Conservation (phyloP, 2,888 invertebrate genomes). For the Mesoligia furuncula region DNA sequence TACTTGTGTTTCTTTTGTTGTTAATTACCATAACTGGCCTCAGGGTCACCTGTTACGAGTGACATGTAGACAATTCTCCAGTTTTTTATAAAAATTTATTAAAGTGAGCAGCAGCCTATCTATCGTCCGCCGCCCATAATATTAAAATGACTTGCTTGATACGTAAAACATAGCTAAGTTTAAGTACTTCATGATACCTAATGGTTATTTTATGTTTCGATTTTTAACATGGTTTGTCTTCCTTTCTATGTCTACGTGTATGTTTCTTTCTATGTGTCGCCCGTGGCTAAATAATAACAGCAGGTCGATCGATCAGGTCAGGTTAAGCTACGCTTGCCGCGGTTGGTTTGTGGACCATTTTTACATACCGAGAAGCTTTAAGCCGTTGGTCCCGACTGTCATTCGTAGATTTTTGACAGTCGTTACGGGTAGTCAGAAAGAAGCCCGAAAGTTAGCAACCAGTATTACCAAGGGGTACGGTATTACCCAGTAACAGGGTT, state of each 20-base stretch:
- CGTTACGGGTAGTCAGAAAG: too few relatives aligned
- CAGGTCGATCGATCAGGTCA: too few relatives aligned
- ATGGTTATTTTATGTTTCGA: background rate
- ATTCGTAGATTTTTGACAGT: too few relatives aligned
- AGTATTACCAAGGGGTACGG: too few relatives aligned
- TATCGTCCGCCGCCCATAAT: background rate
- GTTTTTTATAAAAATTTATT: conserved; percentile 23
- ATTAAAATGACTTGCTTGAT: background rate
- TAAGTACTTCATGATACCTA: background rate
- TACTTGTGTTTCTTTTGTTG: conserved; percentile 69
- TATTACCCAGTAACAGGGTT: too few relatives aligned
- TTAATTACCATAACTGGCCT: conserved; percentile 63
- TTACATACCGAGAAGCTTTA: too few relatives aligned
- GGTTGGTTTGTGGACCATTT: too few relatives aligned
- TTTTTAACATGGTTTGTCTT: background rate
- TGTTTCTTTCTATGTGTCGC: too few relatives aligned
- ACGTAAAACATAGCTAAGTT: background rate
- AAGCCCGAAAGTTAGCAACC: too few relatives aligned
- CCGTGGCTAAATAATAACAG: too few relatives aligned
- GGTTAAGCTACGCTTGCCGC: too few relatives aligned
- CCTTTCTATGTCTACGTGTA: background rate
- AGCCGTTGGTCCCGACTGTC: too few relatives aligned
- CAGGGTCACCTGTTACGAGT: conserved; percentile 65
- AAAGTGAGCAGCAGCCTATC: background rate
- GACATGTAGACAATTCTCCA: conserved; percentile 53